Percentiles rank a stretch among this genome's conserved stretches.
phyloP scores from a whole-genome alignment of 2,888 invertebrate genomes.

The Liodrosophila aerea region DNA sequence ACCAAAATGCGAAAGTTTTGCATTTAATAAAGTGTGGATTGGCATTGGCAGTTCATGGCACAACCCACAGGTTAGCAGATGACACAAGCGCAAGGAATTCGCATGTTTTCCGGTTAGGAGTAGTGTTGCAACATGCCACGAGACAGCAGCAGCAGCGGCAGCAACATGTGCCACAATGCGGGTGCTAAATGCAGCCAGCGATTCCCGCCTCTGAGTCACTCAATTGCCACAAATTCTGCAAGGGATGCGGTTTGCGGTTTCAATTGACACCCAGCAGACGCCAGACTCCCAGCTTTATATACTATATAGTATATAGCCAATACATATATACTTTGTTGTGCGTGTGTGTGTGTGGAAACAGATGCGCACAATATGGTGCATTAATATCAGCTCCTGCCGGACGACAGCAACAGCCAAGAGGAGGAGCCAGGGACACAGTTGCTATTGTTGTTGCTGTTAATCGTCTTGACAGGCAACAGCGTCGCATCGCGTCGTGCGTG shows the following conservation, averaged over 20 bases:
- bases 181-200: constrained; percentile 49
- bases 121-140: constrained; percentile 13
- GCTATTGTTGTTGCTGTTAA: constrained; percentile 56
- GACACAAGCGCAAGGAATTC: constrained; percentile 48
- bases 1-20: neutral
- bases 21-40: too few relatives aligned
- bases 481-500: constrained; percentile 67
- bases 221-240: constrained; percentile 17
- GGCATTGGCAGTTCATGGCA: neutral
- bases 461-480: constrained; percentile 75
- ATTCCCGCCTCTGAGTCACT: constrained; percentile 12
- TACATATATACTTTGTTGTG: constrained; percentile 46
- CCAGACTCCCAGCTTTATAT: constrained; percentile 34
- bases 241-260: constrained; percentile 49
- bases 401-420: constrained; percentile 42
- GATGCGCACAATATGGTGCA: constrained; percentile 79
- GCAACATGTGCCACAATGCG: constrained; percentile 64
- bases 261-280: constrained; percentile 74
- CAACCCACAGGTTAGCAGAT: constrained; percentile 16
- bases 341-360: too few relatives aligned
- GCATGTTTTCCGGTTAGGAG: constrained; percentile 10
- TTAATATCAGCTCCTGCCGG: constrained; percentile 66
- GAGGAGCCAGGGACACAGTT: constrained; percentile 53
- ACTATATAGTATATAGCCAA: neutral
- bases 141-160: constrained; percentile 13